Evolutionary conservation across 2,113 vertebrate species (phyloP).

Genomic region (Menidia beryllina): DNA sequence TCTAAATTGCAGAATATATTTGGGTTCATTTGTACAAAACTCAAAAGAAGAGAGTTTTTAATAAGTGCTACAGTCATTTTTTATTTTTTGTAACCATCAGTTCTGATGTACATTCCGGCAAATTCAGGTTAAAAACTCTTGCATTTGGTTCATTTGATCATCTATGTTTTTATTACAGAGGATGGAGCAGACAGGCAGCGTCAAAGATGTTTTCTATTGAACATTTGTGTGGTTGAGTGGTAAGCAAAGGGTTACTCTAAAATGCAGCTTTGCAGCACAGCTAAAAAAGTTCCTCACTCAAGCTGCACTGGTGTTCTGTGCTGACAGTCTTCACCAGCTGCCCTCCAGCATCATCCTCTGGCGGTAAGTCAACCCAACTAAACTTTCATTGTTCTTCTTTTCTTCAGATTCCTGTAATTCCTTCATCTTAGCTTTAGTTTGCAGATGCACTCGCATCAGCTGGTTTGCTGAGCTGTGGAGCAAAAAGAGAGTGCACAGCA

Average conservation of each 20-base stretch:
- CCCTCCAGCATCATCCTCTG: background rate
- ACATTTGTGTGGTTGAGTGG: background rate
- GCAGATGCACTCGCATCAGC: too few species aligned
- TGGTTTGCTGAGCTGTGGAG: too few species aligned
- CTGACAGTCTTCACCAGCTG: conserved; percentile 30
- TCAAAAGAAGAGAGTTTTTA: too few species aligned
- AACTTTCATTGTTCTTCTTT: background rate
- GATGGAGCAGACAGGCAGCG: too few species aligned
- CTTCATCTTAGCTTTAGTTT: background rate
- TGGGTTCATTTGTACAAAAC: too few species aligned
- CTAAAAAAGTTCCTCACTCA: conserved; percentile 26
- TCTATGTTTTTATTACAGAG: too few species aligned
- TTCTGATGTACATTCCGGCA: too few species aligned
- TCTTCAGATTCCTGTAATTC: background rate
- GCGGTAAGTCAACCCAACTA: conserved; percentile 50
- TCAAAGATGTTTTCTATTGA: background rate
- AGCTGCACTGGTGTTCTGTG: conserved; percentile 1
- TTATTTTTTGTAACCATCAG: too few species aligned
- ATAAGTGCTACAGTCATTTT: too few species aligned
- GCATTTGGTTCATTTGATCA: too few species aligned
- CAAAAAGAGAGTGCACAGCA: background rate
- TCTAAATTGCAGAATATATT: too few species aligned
- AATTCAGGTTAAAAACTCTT: too few species aligned
- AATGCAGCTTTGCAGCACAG: background rate
- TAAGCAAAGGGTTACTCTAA: conserved; percentile 48